Base-by-base conservation (phyloP, 2,113 vertebrate genomes). In the Pseudorhombus dupliciocellatus region DNA sequence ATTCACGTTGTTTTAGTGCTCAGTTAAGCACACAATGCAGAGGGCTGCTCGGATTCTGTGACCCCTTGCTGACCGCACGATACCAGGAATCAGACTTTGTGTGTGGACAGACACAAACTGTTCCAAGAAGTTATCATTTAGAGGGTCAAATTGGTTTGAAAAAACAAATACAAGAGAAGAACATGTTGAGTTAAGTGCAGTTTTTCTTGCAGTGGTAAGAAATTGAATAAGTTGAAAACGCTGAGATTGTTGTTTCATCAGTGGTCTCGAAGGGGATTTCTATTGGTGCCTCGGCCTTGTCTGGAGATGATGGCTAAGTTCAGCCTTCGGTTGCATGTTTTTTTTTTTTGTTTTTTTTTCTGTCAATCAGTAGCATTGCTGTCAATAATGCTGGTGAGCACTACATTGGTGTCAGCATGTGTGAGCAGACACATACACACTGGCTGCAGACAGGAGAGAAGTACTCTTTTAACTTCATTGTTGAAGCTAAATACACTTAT, bases 61-160 rank as follows among this genome's bases (percentile, higher is more conserved):
- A 87, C 79, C 76, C 51, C 58, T 78, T 52, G 21, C 37, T 78
- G 66, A 84, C 77, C 72, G 55, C 51, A 26, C 46, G 70, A 61
- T 84, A 81, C 70, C 73, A 76, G 61, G 74, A 70, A 79, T 77
- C 12, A 61, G 61, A 72, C 53, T 80, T 72, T 72, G 70, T 52
- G 26, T 84, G 83, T 64, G 65, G 66, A 73, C 57, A 44, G 22
- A 56, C 51, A 57, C 34, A 55, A 60, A 78, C 25, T 75, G 63
- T 78, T 87, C 71, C 75, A 83, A 83, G 84, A 88, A 81, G 26
- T 62, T 71, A 53, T 71, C 56, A 66, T 73, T 55, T 56, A 26
- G 50, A 73, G 66, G 54, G 40, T 84, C 6, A 22, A 54, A 70
- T 25, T 46, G 58, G 60, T 64, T 67, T 73, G 14, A 70, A 42